A percentile compares a stretch with the other conserved stretches of the same genome.
phyloP scores from a whole-genome alignment of 2,797 vertebrate genomes.

The Chaunax sp. region DNA sequence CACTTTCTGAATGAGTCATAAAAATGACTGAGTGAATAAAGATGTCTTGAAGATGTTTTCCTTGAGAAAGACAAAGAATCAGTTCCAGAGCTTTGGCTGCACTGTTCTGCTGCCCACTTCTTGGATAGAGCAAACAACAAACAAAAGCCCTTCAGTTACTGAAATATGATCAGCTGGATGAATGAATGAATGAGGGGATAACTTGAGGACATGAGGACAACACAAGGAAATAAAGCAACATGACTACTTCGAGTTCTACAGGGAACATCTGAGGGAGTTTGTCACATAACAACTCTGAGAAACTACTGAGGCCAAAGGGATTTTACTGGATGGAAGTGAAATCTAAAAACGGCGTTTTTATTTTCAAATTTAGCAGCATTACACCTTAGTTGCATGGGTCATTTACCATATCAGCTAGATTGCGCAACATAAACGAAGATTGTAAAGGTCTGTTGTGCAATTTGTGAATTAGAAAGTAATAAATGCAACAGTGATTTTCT shows the following conservation, averaged over 20 bases:
- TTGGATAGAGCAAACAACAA: too few species aligned
- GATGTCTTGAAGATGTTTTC: not conserved
- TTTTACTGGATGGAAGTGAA: not conserved
- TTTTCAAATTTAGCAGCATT: slow-evolving; percentile 25
- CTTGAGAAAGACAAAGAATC: not conserved
- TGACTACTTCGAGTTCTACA: too few species aligned
- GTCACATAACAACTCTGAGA: not conserved
- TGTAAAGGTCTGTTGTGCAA: not conserved
- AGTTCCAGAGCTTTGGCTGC: too few species aligned
- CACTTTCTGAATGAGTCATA: not conserved
- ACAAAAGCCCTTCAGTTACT: too few species aligned
- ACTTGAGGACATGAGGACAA: too few species aligned
- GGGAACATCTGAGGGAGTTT: too few species aligned
- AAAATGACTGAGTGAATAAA: too few species aligned
- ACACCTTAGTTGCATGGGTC: not conserved
- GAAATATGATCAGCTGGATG: too few species aligned
- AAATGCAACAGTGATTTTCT: not conserved
- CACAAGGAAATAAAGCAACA: too few species aligned
- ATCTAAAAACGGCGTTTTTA: not conserved
- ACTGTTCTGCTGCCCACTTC: not conserved
- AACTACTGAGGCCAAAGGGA: not conserved
- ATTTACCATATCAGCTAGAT: not conserved
- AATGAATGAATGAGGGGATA: too few species aligned
- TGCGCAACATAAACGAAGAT: accelerated
- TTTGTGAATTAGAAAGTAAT: slow-evolving; percentile 18